Evolutionary conservation across 2,888 invertebrate species (phyloP).

Genomic region (Ceratothoa steindachneri): DNA sequence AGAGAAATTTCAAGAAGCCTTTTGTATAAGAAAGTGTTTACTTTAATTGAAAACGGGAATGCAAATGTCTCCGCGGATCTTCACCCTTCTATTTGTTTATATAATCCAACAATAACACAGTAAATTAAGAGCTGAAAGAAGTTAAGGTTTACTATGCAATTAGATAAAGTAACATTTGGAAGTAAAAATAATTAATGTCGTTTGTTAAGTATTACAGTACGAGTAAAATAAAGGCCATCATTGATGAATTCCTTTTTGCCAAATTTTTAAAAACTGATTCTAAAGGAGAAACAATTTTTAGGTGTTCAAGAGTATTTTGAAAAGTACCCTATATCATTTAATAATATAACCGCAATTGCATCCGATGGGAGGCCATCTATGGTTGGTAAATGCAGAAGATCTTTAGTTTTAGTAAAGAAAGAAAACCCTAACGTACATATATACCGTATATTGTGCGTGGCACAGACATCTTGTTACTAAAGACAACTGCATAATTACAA

Average conservation of each 20-base stretch:
- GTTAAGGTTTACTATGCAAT: neutral
- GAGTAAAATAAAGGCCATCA: neutral
- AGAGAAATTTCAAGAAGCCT: too few species aligned
- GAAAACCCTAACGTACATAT: too few species aligned
- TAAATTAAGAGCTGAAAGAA: neutral
- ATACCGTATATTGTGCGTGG: too few species aligned
- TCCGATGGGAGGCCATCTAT: too few species aligned
- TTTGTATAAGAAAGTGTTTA: too few species aligned
- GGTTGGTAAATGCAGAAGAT: too few species aligned
- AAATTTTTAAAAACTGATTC: neutral
- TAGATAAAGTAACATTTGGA: neutral
- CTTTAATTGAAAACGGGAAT: too few species aligned
- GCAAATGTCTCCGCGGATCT: too few species aligned
- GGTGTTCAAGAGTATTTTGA: slow-evolving; percentile 4
- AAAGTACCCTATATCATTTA: neutral
- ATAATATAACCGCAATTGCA: neutral
- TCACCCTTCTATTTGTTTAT: too few species aligned
- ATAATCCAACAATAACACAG: too few species aligned
- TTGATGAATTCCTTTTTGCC: neutral
- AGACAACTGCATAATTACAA: neutral
- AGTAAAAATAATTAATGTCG: neutral
- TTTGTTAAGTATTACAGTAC: neutral
- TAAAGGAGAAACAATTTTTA: neutral
- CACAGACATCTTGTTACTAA: neutral
- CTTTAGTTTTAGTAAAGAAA: too few species aligned